These are phyloP conservation scores for Stomatorhinus ivindoensis DNA, from an alignment of 2,113 vertebrate genomes.

Conservation along the genomic window DNA sequence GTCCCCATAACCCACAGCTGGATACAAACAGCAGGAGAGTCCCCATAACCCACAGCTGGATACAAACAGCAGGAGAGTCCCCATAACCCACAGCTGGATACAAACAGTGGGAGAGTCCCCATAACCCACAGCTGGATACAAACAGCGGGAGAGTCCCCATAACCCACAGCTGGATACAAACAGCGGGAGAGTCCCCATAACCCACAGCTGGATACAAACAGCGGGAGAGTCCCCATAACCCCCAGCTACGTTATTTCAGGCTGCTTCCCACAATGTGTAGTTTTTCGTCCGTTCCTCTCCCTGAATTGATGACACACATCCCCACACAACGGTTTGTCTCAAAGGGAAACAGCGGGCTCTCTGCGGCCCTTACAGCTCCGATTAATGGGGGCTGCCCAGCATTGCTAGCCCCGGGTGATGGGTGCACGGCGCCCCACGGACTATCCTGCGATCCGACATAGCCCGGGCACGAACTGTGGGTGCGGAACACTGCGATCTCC, in stretches of 20 bases:
- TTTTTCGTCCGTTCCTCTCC: neutral
- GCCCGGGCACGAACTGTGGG: neutral
- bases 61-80: too few species aligned
- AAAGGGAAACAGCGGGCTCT: neutral
- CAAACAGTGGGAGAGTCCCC: too few species aligned
- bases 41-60: too few species aligned
- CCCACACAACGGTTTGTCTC: neutral
- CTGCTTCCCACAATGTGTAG: neutral
- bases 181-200: too few species aligned
- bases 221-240: too few species aligned
- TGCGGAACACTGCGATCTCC: neutral
- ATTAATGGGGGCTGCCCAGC: neutral
- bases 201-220: too few species aligned
- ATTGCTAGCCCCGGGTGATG: neutral
- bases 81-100: too few species aligned
- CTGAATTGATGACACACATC: neutral
- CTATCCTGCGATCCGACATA: neutral
- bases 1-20: neutral
- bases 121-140: too few species aligned
- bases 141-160: too few species aligned
- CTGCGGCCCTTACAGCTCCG: neutral
- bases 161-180: too few species aligned
- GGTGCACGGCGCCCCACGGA: neutral
- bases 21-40: neutral
- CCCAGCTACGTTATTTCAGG: neutral